Evolutionary conservation across 2,888 invertebrate species (phyloP), one percentile per base, ranked within the genome.

Genomic region (Nomada ferruginata): DNA sequence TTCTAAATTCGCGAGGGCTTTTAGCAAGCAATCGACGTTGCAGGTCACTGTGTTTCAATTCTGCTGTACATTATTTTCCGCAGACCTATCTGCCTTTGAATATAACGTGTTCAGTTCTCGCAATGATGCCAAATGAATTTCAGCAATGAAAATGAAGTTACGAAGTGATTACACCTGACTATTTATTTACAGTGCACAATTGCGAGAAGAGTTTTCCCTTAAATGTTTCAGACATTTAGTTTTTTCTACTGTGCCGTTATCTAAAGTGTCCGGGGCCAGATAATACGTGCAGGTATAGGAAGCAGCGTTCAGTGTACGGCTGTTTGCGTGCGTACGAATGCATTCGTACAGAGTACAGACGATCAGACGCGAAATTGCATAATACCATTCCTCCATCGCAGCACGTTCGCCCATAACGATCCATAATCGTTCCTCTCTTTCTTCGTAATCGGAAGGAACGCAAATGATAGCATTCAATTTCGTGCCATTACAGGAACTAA

Each of bases 181-280:
- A 36, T 7, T 36, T 7, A 5, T 7, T 5, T 36, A 36, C 36
- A 1, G 7, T 36, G 36, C 7, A 5, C 36, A 36, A 36, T 36
- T 7, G 36, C 36, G 7, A 36, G 36, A 7, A 9, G 36, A 7
- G 7, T 36, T 36, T 36, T 10, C 26, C 29, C 36, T 55, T 5
- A 23, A 70, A 53, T 36, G 47, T 26, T 63, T 20, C 20, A 3
- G 15, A 13, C 44, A 63, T 85, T 86, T 80, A 76, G 78, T 61
- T 79, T 66, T 71, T 11, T 18, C 18, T 2, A 57, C 65, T 66
- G 80, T 52, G 64, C 79, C 65, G 83, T 87, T 89, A 86, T 88
- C 83, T 81, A 71, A 80, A 85, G 74, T 84, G 74, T 77, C 83
- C 77, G 78, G 83, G 69, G 63, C 66, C 76, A 82, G 89, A 89